Evolutionary conservation across 2,113 vertebrate genomes (phyloP).

Genomic region (Pygoscelis antarcticus): DNA sequence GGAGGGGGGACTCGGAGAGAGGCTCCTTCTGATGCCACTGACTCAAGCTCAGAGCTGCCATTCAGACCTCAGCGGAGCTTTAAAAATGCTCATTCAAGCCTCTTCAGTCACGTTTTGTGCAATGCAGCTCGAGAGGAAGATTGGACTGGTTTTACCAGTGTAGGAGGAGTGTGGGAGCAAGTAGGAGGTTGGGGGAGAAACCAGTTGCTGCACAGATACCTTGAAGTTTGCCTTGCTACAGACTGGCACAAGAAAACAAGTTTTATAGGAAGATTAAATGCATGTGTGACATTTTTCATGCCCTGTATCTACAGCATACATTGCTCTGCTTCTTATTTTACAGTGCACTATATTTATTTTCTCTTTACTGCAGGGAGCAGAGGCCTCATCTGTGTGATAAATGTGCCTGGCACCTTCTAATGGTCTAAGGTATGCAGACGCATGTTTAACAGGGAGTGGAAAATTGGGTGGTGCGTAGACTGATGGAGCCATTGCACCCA

Average conservation of each 20-base stretch:
- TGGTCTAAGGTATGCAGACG: not conserved
- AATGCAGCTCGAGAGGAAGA: not conserved
- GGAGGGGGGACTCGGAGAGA: not conserved
- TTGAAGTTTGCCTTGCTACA: not conserved
- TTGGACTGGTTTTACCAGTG: not conserved
- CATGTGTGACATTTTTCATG: not conserved
- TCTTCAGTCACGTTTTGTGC: not conserved
- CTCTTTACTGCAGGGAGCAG: not conserved
- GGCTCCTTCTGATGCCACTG: not conserved
- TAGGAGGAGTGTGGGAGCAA: not conserved
- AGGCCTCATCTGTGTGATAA: not conserved
- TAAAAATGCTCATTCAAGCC: not conserved
- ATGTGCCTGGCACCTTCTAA: not conserved
- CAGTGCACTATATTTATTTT: not conserved
- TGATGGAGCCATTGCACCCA: not conserved
- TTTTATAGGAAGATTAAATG: not conserved
- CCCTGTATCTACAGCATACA: rapidly evolving
- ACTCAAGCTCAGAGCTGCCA: not conserved
- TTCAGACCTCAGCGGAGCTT: not conserved
- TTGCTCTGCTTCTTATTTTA: not conserved
- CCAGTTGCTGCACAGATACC: not conserved
- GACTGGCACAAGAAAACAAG: not conserved
- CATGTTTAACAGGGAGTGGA: not conserved
- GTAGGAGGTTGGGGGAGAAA: not conserved
- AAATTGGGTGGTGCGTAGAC: rapidly evolving